Base-by-base conservation (phyloP, 2,888 invertebrate genomes). In the Branchipolynoe longqiensis region DNA sequence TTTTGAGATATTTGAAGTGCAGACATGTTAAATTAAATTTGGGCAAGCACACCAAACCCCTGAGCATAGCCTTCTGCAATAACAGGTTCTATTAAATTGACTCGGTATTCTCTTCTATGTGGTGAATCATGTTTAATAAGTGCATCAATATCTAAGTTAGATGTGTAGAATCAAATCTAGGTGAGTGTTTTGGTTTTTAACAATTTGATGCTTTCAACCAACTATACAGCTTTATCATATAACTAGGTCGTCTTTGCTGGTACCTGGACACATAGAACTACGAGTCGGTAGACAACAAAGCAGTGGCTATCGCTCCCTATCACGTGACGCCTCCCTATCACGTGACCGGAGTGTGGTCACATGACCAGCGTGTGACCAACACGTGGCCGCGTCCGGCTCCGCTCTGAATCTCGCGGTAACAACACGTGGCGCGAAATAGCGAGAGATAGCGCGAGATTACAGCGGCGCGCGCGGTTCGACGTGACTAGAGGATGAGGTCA, bases 401-500 rank as follows among this genome's bases (percentile, higher is more conserved):
- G 12, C 12, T 1, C 64, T 33, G 33, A 64, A 22, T 64, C 64
- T 31, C 64, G 64, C 64, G 8, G 64, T 33, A 64, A 64, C 4
- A 28, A 64, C 64, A 64, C 64, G 64, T 64, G 64, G 64, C 64
- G 64, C 33, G 64, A 64, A 33, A 64, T 64, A 64, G 31, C 64
- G 64, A 12, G 64, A 64, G 64, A 64, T 64, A 31, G 22, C 33
- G 64, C 33, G 12, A 33, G 33, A 33, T 33, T n/a, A n/a, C n/a
- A n/a, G n/a, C n/a, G n/a, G n/a, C n/a, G n/a, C n/a, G n/a, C n/a
- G n/a, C n/a, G n/a, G n/a, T n/a, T n/a, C n/a, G n/a, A n/a, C n/a
- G n/a, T n/a, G n/a, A n/a, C n/a, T n/a, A n/a, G n/a, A n/a, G n/a
- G n/a, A n/a, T n/a, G n/a, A n/a, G n/a, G n/a, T n/a, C n/a, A n/a